Conservation (phyloP, 2,113 vertebrate species). For the Bothrops jararaca region DNA sequence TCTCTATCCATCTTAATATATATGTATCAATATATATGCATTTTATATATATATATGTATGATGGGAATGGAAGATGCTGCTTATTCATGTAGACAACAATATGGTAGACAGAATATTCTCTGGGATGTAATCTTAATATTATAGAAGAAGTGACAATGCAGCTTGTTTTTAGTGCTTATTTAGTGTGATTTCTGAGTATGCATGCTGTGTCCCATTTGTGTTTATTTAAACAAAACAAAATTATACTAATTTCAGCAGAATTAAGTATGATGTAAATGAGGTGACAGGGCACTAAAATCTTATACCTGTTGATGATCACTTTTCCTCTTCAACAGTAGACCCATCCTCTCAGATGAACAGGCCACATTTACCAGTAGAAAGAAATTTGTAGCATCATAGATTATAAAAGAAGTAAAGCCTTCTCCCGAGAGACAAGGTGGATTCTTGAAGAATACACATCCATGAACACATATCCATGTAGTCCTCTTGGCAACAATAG, state of each 20-base stretch:
- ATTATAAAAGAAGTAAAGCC: neutral
- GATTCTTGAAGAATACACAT: neutral
- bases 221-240: neutral
- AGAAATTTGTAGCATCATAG: neutral
- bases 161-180: neutral
- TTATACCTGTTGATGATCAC: neutral
- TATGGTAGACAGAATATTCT: neutral
- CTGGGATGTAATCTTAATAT: neutral
- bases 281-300: neutral
- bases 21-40: no score
- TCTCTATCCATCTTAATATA: neutral
- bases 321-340: neutral
- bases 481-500: neutral
- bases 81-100: neutral
- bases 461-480: neutral
- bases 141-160: neutral
- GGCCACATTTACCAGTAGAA: neutral
- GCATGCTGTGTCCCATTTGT: neutral
- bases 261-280: neutral
- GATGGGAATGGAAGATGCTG: neutral
- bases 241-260: neutral
- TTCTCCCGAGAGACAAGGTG: neutral
- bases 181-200: neutral
- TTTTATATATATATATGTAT: neutral
- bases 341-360: neutral